phyloP scores from a whole-genome alignment of 2,888 invertebrate species.

The Entomobrya proxima region DNA sequence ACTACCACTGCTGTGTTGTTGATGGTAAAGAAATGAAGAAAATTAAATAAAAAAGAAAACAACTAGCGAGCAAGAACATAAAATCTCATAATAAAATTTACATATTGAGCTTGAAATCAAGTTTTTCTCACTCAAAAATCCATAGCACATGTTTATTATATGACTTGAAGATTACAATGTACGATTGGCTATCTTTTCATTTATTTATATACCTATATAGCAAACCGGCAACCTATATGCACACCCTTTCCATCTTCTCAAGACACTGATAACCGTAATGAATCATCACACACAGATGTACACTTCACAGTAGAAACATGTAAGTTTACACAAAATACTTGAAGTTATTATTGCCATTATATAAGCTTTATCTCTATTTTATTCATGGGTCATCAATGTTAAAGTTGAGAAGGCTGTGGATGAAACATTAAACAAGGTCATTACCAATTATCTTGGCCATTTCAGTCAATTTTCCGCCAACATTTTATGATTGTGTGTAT shows the following conservation, averaged over 20 bases:
- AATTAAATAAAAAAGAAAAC: slow-evolving; percentile 36
- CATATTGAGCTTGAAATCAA: slow-evolving; percentile 62
- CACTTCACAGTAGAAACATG: background rate
- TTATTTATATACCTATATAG: background rate
- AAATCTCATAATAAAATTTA: slow-evolving; percentile 63
- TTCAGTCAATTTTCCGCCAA: slow-evolving; percentile 56
- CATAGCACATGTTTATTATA: slow-evolving; percentile 35
- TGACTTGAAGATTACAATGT: background rate
- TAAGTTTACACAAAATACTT: slow-evolving; percentile 29
- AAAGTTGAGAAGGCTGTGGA: slow-evolving; percentile 58
- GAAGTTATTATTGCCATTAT: slow-evolving; percentile 4
- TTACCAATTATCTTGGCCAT: slow-evolving; percentile 59
- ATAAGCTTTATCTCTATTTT: slow-evolving; percentile 37
- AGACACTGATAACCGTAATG: slow-evolving; percentile 9
- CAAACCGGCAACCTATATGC: background rate
- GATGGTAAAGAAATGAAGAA: slow-evolving; percentile 24
- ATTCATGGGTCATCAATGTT: slow-evolving; percentile 56
- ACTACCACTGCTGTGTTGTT: slow-evolving; percentile 13
- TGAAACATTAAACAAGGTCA: slow-evolving; percentile 63
- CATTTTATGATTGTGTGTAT: background rate
- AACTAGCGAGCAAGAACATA: slow-evolving; percentile 46
- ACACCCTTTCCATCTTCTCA: background rate
- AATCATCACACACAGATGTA: slow-evolving; percentile 21
- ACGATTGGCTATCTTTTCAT: background rate
- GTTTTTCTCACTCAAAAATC: slow-evolving; percentile 64